Evolutionary conservation across 2,797 vertebrate genomes (phyloP).

Genomic region (Glossophaga mutica): DNA sequence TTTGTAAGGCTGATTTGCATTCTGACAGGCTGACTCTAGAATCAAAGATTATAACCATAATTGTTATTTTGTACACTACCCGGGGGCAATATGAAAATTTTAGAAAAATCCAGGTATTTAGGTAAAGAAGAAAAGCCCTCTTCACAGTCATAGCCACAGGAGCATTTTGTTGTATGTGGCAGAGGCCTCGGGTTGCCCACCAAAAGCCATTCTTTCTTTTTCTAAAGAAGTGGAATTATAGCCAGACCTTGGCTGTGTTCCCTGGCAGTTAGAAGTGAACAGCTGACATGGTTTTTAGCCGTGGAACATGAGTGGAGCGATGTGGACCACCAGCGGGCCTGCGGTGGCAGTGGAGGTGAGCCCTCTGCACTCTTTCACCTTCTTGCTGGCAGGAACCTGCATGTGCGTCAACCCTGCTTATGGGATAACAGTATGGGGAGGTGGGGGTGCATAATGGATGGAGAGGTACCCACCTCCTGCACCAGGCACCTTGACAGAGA

Average conservation of each 20-base stretch:
- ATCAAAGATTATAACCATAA: background rate
- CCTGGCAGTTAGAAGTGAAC: background rate
- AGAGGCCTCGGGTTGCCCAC: background rate
- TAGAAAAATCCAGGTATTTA: background rate
- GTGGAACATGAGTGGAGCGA: background rate
- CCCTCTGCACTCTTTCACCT: fast-evolving
- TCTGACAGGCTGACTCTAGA: background rate
- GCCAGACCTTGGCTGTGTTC: background rate
- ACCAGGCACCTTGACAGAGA: background rate
- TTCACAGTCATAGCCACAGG: background rate
- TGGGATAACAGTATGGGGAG: background rate
- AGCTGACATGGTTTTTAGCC: background rate
- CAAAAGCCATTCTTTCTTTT: background rate
- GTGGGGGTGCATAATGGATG: background rate
- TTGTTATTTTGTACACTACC: background rate
- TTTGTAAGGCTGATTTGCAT: background rate
- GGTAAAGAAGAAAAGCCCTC: background rate
- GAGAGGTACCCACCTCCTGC: background rate
- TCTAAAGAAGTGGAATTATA: background rate
- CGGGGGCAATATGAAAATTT: background rate
- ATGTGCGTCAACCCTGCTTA: background rate
- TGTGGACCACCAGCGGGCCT: background rate
- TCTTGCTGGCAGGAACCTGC: background rate
- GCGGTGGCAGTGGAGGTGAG: background rate
- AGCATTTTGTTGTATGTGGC: background rate